Base-by-base conservation (phyloP, 2,888 invertebrate genomes). In the Chrysolina americana region DNA sequence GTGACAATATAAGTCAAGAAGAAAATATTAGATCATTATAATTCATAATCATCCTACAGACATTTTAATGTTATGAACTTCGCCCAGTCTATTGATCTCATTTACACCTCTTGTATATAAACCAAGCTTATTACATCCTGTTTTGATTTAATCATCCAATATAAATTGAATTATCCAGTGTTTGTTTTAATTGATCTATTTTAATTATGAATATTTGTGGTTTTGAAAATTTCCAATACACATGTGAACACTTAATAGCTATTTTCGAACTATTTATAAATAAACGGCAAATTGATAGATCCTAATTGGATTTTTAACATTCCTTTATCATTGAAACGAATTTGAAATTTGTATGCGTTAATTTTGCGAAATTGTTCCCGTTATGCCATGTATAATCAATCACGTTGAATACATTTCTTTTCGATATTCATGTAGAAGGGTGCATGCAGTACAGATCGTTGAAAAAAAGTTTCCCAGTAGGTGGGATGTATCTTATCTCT, bases 101-200 rank as follows among this genome's bases (percentile, higher is more conserved):
- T 65, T 47, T 11, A 23, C n/a, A 48, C n/a, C n/a, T 36, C 1
- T 47, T 47, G 19, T 65, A 28, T 65, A 47, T 47, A 13, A 48
- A 23, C 17, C n/a, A 50, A n/a, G n/a, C n/a, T n/a, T 36, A 36
- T 8, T n/a, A 17, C 66, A 50, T 66, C 66, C 66, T 66, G 66
- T 66, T 66, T 19, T 44, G 21, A 28, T 44, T 66, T 48, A 50
- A 66, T 66, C 50, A 36, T 28, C 5, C 13, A 66, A 50, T 44
- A 13, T 66, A 66, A 66, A 66, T 50, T 17, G 36, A 48, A 36
- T 15, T 48, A 19, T 8, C 36, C 50, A 28, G 21, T 66, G 66
- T 66, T 66, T 66, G 36, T 66, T 66, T 66, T 48, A 66, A 66
- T 66, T 66, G 50, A n/a, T 28, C 48, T 50, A 44, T 48, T 66